Conservation (phyloP, 2,113 vertebrate genomes). For the Panthera leo region DNA sequence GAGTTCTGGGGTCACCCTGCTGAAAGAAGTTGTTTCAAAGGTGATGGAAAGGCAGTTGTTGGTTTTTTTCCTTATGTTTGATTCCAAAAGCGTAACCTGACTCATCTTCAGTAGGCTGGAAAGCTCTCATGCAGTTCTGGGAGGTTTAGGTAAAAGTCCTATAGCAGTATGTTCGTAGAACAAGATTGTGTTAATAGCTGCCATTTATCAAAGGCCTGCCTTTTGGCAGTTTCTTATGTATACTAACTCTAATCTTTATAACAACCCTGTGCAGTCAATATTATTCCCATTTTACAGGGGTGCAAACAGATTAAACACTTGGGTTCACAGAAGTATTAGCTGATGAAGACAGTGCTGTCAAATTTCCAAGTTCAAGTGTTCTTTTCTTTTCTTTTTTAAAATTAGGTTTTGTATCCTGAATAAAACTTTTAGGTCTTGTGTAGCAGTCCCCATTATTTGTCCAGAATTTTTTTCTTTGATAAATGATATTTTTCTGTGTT, state of each 20-base stretch:
- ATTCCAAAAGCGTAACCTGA: neutral
- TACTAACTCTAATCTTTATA: neutral
- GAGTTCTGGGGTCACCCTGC: neutral
- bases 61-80: neutral
- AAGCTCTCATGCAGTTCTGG: neutral
- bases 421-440: neutral
- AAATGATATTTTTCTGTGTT: neutral
- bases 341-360: neutral
- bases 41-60: neutral
- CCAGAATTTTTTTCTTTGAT: neutral
- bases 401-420: neutral
- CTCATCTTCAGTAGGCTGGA: neutral
- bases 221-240: neutral
- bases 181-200: neutral
- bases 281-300: neutral
- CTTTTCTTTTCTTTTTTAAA: neutral
- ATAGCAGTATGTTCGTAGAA: neutral
- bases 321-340: neutral
- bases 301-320: neutral
- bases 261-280: neutral
- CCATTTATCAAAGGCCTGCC: neutral
- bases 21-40: neutral
- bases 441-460: constrained; percentile 15
- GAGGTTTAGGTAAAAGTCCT: neutral
- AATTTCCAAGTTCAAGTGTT: neutral